Evolutionary conservation across 2,888 invertebrate species (phyloP).

Genomic region (Andrena dorsata): DNA sequence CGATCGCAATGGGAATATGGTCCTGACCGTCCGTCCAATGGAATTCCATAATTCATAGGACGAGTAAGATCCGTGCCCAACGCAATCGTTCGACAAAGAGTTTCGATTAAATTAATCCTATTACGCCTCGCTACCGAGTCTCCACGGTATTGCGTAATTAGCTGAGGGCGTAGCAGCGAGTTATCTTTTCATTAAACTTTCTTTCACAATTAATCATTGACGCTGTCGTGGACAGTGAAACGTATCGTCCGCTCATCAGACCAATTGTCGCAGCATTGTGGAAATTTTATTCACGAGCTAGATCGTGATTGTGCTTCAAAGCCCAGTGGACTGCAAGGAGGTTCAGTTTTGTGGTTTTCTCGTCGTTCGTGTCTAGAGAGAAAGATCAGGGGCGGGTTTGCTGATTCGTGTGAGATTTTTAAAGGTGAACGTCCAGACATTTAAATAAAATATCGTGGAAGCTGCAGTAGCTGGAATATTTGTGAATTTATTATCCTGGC

Average conservation of each 20-base stretch:
- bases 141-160: neutral
- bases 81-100: slow-evolving; percentile 19
- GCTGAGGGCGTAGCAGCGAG: neutral
- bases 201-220: neutral
- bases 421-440: neutral
- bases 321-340: neutral
- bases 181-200: neutral
- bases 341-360: neutral
- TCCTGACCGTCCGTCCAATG: slow-evolving; percentile 2
- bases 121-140: neutral
- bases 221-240: neutral
- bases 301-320: too few species aligned
- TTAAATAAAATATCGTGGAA: slow-evolving; percentile 9
- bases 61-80: neutral
- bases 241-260: too few species aligned
- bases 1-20: neutral
- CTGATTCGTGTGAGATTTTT: neutral
- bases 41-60: slow-evolving; percentile 14
- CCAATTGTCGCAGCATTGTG: neutral
- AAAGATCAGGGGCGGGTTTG: neutral
- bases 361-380: neutral
- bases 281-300: neutral
- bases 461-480: slow-evolving; percentile 7
- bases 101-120: slow-evolving; percentile 32
- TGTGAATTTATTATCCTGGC: slow-evolving; percentile 15